These are phyloP conservation scores for Cosmia pyralina DNA, from an alignment of 2,888 invertebrate species.

Conservation along the genomic window DNA sequence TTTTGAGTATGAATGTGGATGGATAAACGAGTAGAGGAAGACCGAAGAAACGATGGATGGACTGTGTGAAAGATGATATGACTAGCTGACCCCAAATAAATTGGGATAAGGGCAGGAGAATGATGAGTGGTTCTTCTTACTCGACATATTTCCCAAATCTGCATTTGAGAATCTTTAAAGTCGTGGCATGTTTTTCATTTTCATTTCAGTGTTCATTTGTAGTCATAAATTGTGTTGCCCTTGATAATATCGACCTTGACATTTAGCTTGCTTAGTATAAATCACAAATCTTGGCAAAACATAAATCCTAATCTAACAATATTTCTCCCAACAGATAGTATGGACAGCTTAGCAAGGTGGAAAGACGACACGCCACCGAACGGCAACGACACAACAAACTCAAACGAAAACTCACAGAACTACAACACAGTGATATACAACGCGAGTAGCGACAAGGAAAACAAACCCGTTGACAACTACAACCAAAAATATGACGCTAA, in stretches of 20 bases:
- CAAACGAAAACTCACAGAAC: conserved; percentile 84
- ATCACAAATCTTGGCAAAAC: background rate
- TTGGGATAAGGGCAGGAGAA: no score
- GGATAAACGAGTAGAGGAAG: background rate
- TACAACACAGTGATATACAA: conserved; percentile 89
- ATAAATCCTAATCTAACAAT: background rate
- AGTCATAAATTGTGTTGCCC: background rate
- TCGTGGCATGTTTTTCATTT: background rate
- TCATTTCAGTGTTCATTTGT: no score
- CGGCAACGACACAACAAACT: conserved; percentile 86
- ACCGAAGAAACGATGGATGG: no score
- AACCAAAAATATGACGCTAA: conserved; percentile 72
- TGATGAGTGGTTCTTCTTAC: background rate
- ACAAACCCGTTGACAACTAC: conserved; percentile 77
- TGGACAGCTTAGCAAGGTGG: conserved; percentile 89
- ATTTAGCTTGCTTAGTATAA: background rate
- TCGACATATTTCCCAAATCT: background rate
- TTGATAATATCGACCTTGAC: background rate
- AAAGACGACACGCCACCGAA: conserved; percentile 89
- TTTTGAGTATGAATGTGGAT: background rate
- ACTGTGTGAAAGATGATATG: no score
- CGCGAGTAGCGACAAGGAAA: conserved; percentile 82
- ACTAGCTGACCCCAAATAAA: no score
- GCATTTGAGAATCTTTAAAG: background rate
- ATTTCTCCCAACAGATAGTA: conserved; percentile 81